These are phyloP conservation scores for Drosophila siamana DNA, from an alignment of 2,888 invertebrate species.

Conservation along the genomic window DNA sequence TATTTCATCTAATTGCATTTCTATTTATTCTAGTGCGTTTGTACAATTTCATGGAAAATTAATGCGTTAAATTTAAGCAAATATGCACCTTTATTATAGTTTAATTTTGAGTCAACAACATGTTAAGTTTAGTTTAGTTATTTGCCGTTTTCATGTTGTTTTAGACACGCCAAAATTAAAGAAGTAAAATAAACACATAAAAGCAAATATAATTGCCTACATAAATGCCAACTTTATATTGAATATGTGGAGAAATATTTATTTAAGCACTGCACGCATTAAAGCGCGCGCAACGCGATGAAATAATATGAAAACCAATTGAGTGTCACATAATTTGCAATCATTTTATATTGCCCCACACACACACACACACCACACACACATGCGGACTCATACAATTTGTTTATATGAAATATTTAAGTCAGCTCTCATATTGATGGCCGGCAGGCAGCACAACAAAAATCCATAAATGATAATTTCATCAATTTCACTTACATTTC, in stretches of 20 bases:
- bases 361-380: neutral
- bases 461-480: conserved; percentile 48
- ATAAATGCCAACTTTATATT: neutral
- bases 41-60: too few relatives aligned
- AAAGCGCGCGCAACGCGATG: neutral
- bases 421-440: neutral
- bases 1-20: too few relatives aligned
- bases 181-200: neutral
- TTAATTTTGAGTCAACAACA: too few relatives aligned
- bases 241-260: neutral
- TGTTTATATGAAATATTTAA: conserved; percentile 4
- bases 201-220: neutral
- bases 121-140: too few relatives aligned
- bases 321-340: conserved; percentile 11
- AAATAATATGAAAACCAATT: conserved; percentile 15
- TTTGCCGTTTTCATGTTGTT: too few relatives aligned
- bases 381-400: neutral
- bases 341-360: neutral
- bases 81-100: too few relatives aligned
- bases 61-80: too few relatives aligned
- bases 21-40: too few relatives aligned
- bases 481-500: conserved; percentile 28
- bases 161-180: too few relatives aligned
- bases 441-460: conserved; percentile 2
- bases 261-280: neutral